phyloP scores from a whole-genome alignment of 2,113 vertebrate species.

The Gobius niger region DNA sequence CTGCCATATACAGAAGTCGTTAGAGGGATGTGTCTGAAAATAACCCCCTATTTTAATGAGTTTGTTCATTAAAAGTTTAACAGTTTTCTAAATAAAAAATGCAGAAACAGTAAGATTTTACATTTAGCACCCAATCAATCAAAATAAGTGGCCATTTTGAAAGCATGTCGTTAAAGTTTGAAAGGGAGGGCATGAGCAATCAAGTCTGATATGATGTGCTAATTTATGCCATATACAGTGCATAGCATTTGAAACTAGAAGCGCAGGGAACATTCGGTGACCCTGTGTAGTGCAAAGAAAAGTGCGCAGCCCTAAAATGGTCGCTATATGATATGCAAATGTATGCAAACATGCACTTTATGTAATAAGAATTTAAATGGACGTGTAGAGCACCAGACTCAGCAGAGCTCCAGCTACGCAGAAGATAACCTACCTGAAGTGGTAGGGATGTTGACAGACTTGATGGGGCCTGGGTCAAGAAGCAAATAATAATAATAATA shows the following conservation, averaged over 20 bases:
- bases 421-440: too few species aligned
- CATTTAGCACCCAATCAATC: conserved; percentile 4
- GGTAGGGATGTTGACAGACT: too few species aligned
- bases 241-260: neutral
- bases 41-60: conserved; percentile 69
- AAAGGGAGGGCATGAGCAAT: neutral
- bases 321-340: neutral
- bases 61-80: conserved; percentile 69
- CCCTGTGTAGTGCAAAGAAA: neutral
- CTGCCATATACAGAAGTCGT: conserved; percentile 51
- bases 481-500: too few species aligned
- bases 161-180: neutral
- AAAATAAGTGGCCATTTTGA: conserved; percentile 4
- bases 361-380: neutral
- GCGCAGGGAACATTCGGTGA: neutral
- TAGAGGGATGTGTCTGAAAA: conserved; percentile 68
- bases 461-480: too few species aligned
- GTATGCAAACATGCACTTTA: too few species aligned
- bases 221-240: conserved; percentile 2
- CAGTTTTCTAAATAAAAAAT: conserved; percentile 42
- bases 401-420: neutral
- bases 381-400: neutral
- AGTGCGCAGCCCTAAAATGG: neutral
- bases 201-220: conserved; percentile 1
- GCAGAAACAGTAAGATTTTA: neutral